These are phyloP conservation scores for Adineta ricciae DNA, from an alignment of 2,888 invertebrate genomes.

Conservation along the genomic window DNA sequence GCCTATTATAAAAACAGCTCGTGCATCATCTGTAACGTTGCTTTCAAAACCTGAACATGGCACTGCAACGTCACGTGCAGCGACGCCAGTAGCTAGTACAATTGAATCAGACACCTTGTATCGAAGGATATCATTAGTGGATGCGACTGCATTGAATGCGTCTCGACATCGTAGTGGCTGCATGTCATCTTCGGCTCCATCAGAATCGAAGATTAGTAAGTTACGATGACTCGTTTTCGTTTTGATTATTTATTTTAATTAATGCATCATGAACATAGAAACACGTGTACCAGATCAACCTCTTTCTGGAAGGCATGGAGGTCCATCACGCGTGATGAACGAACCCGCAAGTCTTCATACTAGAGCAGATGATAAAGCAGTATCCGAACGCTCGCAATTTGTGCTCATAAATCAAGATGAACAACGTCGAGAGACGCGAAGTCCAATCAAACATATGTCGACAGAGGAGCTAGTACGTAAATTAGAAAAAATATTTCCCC, in stretches of 20 bases:
- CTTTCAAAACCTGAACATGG: too few relatives aligned
- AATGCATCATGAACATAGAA: background rate
- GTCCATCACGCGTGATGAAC: background rate
- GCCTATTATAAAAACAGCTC: too few relatives aligned
- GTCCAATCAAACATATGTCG: constrained; percentile 53
- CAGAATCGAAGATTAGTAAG: background rate
- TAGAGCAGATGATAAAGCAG: background rate
- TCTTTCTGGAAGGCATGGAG: background rate
- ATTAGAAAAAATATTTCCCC: too few relatives aligned
- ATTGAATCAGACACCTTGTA: too few relatives aligned
- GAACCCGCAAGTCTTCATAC: background rate
- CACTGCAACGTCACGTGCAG: too few relatives aligned
- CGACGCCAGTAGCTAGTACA: too few relatives aligned
- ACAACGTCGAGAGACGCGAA: too few relatives aligned
- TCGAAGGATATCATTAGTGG: background rate
- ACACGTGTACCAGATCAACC: background rate
- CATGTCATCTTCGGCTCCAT: background rate
- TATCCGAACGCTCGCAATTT: background rate
- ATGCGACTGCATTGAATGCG: background rate
- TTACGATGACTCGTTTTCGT: background rate
- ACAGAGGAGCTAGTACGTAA: too few relatives aligned
- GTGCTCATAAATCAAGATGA: background rate
- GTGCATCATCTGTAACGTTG: too few relatives aligned
- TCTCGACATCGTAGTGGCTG: background rate
- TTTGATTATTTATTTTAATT: background rate